Evolutionary conservation across 2,888 invertebrate genomes (phyloP), one percentile per base, ranked within the genome.

Genomic region (Melipona beecheii): DNA sequence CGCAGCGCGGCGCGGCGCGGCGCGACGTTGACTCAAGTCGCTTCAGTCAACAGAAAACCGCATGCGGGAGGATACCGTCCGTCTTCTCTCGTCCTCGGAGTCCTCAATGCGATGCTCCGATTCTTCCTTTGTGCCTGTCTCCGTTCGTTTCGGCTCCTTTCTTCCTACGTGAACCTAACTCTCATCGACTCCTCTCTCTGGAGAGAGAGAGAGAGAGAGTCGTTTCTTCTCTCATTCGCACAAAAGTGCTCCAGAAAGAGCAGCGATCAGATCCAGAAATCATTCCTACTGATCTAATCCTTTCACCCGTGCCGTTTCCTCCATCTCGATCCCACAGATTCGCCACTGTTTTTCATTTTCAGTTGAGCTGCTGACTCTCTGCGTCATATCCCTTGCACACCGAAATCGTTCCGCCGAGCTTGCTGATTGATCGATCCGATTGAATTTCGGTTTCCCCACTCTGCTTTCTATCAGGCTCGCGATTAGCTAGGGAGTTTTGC

Each of bases 11-110:
- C 43, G 9, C 43, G 9, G 43, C 43, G 43, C 9, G 43, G 43
- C 43, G 9, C 87, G 75, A 86, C 87, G 88, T 89, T 89, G 88
- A 89, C 89, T 89, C 87, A 87, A 87, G 87, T 87, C 86, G 77
- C 78, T 88, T 89, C 89, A 89, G 89, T 89, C 89, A 89, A 89
- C 89, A 89, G 78, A 87, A 83, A 69, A 82, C 86, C 83, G 85
- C 80, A 89, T 89, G 84, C 88, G 83, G 78, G 85, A 87, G 83
- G 83, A 83, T 88, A 86, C 66, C 82, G 69, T 81, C 81, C n/a
- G n/a, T 84, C 76, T 83, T 52, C 79, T n/a, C 56, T 58, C 43
- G 43, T 60, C 52, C n/a, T 52, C 52, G 3, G 68, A 65, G 78
- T 75, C 78, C 82, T 43, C 43, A 9, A 43, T 43, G 9, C 73